Conservation (phyloP, 2,797 vertebrate genomes). For the Emydoidea blandingii region DNA sequence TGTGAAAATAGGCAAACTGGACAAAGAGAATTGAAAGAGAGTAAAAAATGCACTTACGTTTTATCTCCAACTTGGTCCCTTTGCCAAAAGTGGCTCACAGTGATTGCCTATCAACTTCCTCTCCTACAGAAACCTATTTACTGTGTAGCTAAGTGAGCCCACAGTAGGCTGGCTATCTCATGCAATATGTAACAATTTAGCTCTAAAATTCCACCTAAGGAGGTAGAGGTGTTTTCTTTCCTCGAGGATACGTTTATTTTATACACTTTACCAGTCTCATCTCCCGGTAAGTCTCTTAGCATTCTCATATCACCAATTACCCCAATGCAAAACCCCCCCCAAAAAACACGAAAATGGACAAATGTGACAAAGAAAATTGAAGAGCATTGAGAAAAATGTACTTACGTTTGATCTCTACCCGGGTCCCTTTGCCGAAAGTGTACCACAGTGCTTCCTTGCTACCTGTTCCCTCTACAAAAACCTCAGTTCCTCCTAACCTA, state of each 20-base stretch:
- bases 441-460: conserved; percentile 7
- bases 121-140: background rate
- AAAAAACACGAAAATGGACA: background rate
- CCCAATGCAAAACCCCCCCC: background rate
- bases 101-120: background rate
- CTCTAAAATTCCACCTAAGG: background rate
- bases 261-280: background rate
- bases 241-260: background rate
- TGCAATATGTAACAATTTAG: background rate
- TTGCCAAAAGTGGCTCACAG: background rate
- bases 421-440: background rate
- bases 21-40: background rate
- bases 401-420: conserved; percentile 30
- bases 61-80: background rate
- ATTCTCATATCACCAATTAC: background rate
- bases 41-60: conserved; percentile 21
- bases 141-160: background rate
- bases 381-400: conserved; percentile 14
- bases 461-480: conserved; percentile 23
- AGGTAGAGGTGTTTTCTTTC: background rate
- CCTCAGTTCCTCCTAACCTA: background rate
- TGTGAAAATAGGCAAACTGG: background rate
- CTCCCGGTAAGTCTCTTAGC: background rate
- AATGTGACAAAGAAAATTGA: background rate
- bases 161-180: background rate